A percentile compares a stretch with the other conserved stretches of the same genome.
These are phyloP conservation scores for Amblyornis subalaris DNA, from an alignment of 2,113 vertebrate genomes.

Conservation along the genomic window DNA sequence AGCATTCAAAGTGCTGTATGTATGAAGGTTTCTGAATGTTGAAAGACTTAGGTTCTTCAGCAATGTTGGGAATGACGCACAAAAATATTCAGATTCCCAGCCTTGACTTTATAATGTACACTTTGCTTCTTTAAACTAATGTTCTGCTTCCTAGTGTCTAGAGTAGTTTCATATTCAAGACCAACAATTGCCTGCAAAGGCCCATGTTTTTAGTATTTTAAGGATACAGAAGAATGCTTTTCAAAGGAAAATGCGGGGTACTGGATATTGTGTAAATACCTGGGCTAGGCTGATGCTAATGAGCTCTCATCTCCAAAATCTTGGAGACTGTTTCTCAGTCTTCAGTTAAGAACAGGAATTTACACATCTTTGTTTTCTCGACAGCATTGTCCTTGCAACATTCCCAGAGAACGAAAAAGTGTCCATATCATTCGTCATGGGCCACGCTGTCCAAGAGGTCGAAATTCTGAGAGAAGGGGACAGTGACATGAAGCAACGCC, in stretches of 20 bases:
- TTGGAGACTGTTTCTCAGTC: not conserved
- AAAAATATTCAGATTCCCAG: not conserved
- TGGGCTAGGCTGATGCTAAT: not conserved
- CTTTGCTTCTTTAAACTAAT: not conserved
- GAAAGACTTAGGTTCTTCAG: not conserved
- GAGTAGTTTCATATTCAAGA: not conserved
- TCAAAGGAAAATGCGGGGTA: not conserved
- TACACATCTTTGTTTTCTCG: not conserved
- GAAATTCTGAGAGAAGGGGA: constrained; percentile 72
- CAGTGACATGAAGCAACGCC: constrained; percentile 40
- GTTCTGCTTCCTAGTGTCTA: not conserved
- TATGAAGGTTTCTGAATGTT: not conserved
- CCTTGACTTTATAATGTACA: not conserved
- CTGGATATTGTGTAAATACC: not conserved
- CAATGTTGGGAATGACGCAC: not conserved
- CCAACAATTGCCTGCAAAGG: not conserved
- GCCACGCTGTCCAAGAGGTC: constrained; percentile 82
- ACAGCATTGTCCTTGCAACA: constrained; percentile 83
- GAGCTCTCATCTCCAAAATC: not conserved
- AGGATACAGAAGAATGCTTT: not conserved
- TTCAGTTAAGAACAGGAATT: not conserved
- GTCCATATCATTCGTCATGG: constrained; percentile 77
- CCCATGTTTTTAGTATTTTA: not conserved
- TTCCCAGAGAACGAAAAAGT: constrained; percentile 65
- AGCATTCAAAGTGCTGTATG: not conserved